Evolutionary conservation across 2,888 invertebrate species (phyloP), one percentile per base, ranked within the genome.

Genomic region (Drosophila macrothrix): DNA sequence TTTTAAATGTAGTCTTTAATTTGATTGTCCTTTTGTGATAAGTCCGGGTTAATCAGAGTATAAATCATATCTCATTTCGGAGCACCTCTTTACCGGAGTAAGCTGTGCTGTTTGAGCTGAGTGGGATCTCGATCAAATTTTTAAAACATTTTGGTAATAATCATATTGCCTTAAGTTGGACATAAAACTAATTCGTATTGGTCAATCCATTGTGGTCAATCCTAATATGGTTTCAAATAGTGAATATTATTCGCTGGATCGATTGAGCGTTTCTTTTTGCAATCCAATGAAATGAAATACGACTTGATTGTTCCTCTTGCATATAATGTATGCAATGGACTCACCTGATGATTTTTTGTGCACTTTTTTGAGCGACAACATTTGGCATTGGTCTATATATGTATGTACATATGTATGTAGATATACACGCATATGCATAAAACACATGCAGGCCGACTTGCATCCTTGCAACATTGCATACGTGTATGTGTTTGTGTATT

Each of bases 311-410:
- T 12, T 33, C 4, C 12, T 33, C 12, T 33, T 12, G 12, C 33
- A 22, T 22, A 37, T 37, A 53, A 55, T 55, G 33, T 33, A 50
- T 49, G 41, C 62, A 80, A 74, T 74, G 76, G 72, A 84, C 87
- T 84, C 84, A 85, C 84, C 84, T 25, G 84, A 85, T 89, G 90
- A 85, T 74, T 74, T 84, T 78, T 70, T 68, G 50, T 54, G 60
- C 65, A 50, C 28, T 39, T 41, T 41, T 60, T 58, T 58, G 50
- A 41, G 43, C 6, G n/a, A 22, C 46, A 46, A 41, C 16, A 16
- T 25, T 54, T 54, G 54, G 54, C 53, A 10, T 22, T 53, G 33
- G 28, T 29, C 52, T 19, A n/a, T 50, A 39, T 39, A 28, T n/a
- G 39, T 60, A 65, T 50, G 59, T 58, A 61, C 35, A 22, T 66